These are phyloP conservation scores for Agriopis leucophaearia DNA, from an alignment of 2,888 invertebrate species.

Conservation along the genomic window DNA sequence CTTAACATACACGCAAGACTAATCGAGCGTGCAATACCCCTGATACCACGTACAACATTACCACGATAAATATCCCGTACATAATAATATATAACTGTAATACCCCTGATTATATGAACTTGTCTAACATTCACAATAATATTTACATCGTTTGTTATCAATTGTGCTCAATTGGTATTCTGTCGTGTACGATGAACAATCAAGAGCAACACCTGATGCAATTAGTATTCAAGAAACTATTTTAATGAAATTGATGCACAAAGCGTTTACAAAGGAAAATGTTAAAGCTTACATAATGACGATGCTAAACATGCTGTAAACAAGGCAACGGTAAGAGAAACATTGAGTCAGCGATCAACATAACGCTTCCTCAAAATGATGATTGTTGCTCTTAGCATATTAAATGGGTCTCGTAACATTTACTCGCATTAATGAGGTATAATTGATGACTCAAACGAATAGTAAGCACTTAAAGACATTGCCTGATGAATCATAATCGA, in stretches of 20 bases:
- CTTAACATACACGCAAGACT: constrained; percentile 35
- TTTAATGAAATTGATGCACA: constrained; percentile 11
- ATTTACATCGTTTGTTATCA: constrained; percentile 30
- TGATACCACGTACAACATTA: too few relatives aligned
- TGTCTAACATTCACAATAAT: constrained; percentile 36
- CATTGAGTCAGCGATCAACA: constrained; percentile 34
- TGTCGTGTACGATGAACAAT: constrained; percentile 1
- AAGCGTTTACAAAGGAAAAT: constrained; percentile 17
- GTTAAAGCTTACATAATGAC: constrained; percentile 24
- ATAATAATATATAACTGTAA: too few relatives aligned
- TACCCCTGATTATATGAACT: constrained; percentile 38
- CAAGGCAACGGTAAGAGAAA: constrained; percentile 30
- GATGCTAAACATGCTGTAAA: constrained; percentile 25
- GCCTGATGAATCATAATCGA: constrained; percentile 43
- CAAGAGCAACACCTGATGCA: constrained; percentile 20
- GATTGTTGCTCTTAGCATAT: constrained; percentile 38
- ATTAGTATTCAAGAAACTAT: constrained; percentile 25
- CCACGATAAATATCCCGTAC: too few relatives aligned
- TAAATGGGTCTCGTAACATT: constrained; percentile 46
- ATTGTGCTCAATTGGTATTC: constrained; percentile 13
- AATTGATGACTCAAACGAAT: constrained; percentile 47
- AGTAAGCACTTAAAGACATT: constrained; percentile 37
- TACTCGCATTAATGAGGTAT: constrained; percentile 46
- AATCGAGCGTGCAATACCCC: constrained; percentile 35
- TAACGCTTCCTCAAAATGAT: constrained; percentile 41